Evolutionary conservation across 2,888 invertebrate genomes (phyloP), one percentile per base, ranked within the genome.

Genomic region (Abrostola triplasia): DNA sequence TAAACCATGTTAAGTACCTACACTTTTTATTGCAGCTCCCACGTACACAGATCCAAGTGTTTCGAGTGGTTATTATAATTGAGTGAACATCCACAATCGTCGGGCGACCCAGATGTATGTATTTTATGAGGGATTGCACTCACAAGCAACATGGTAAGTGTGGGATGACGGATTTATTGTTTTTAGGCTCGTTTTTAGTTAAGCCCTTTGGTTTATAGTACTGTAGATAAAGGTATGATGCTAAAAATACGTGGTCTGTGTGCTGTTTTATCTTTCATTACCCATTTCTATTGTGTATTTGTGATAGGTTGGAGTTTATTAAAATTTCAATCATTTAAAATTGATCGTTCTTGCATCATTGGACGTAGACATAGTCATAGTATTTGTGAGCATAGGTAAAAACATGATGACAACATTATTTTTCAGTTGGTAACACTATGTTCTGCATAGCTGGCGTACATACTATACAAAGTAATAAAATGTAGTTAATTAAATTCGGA

Each of bases 51-150:
- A 42, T 36, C 62, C 55, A 53, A 64, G 62, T 59, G 56, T 24
- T 56, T 55, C 55, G 65, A n/a, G 56, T 75, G 68, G 66, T 63
- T 66, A 62, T 59, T 65, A n/a, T 40, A 64, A 73, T 52, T 67
- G 63, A 67, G 68, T 66, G 70, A 71, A 67, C 64, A 73, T 75
- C 62, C 60, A 67, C 67, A 65, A 72, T 73, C 73, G 52, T 51
- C 76, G 79, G 72, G 76, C 78, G 90, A 88, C 87, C 88, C 87
- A 86, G 86, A 91, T 91, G 89, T 80, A 77, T 80, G 81, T 80
- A 84, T 81, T 90, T 90, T 90, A 91, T 91, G 89, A 84, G 83
- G 80, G 64, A 87, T 82, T 84, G 91, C 92, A 93, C 92, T 93
- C 88, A 89, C 80, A 82, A 64, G 72, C 70, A 79, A 83, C 86